These are phyloP conservation scores for Argyresthia albistria DNA, from an alignment of 2,888 invertebrate species.

Conservation along the genomic window DNA sequence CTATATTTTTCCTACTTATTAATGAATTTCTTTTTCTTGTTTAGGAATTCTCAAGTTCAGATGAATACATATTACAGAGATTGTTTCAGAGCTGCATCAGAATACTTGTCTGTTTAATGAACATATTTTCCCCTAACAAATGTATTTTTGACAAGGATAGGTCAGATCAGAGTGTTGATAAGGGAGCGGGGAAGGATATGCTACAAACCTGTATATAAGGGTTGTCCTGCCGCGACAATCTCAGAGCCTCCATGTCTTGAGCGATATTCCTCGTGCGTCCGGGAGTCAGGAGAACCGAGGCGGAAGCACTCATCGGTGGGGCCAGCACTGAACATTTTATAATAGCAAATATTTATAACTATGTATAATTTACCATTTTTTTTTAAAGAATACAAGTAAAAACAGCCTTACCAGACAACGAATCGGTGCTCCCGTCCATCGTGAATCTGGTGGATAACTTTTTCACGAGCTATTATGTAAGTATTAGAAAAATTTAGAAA, in stretches of 20 bases:
- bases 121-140: too few relatives aligned
- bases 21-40: too few relatives aligned
- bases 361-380: neutral
- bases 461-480: too few relatives aligned
- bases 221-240: conserved; percentile 87
- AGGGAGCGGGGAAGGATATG: too few relatives aligned
- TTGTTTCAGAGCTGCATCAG: too few relatives aligned
- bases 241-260: conserved; percentile 87
- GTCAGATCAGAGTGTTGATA: too few relatives aligned
- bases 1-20: too few relatives aligned
- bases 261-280: conserved; percentile 84
- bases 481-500: neutral
- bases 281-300: conserved; percentile 79
- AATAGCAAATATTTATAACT: neutral
- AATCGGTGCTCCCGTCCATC: conserved; percentile 59
- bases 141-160: too few relatives aligned
- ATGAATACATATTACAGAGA: too few relatives aligned
- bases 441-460: neutral
- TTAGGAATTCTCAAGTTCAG: too few relatives aligned
- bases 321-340: conserved; percentile 30
- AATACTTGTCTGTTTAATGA: too few relatives aligned
- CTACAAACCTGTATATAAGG: conserved; percentile 81
- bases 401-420: conserved; percentile 40
- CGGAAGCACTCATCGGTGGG: conserved; percentile 42
- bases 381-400: neutral